Evolutionary conservation across 1,140 invertebrate species (phyloP), one percentile per base, ranked within the genome.

Genomic region (Eupristina koningsbergeri): DNA sequence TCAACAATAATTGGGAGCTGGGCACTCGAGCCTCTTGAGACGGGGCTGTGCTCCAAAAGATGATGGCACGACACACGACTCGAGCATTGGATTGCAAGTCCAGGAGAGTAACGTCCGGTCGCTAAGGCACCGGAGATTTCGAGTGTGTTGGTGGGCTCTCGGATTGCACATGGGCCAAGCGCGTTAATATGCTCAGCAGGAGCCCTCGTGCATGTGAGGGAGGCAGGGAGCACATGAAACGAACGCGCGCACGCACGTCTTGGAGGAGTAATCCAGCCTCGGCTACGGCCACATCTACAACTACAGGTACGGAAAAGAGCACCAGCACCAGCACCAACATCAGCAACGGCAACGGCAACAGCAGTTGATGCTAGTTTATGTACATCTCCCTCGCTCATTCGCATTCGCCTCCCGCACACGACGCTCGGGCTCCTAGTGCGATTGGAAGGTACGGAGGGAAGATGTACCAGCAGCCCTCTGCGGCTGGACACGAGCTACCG

Each of bases 401-500:
- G 76, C 83, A 81, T 76, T 80, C 83, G 73, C 53, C 77, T 80
- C 83, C 69, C 77, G 81, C 83, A 84, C 83, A 80, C 86, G 85
- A 84, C 85, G 83, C 81, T 85, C 84, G 83, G 82, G 81, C 82
- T 85, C 85, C 86, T 89, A 89, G 89, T 89, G 89, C 88, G 91
- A 90, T 90, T 90, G 89, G 89, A 90, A 88, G 89, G 89, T 89
- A 69, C 31, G 45, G 58, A 76, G 81, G 88, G 89, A 90, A 90
- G 90, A 89, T 90, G 90, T 90, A 85, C 87, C 85, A 85, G 86
- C 87, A 85, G 86, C 88, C 84, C 88, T 89, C 87, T 91, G 90
- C 86, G 91, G 90, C 91, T 89, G 91, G 91, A 91, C 91, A 92
- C 90, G 89, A 91, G 87, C 87, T 86, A 81, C 87, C 81, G 86